A percentile compares a stretch with the other conserved stretches of the same genome.
These are phyloP conservation scores for Doryteuthis pealeii DNA, from an alignment of 1,140 invertebrate genomes.

Conservation along the genomic window DNA sequence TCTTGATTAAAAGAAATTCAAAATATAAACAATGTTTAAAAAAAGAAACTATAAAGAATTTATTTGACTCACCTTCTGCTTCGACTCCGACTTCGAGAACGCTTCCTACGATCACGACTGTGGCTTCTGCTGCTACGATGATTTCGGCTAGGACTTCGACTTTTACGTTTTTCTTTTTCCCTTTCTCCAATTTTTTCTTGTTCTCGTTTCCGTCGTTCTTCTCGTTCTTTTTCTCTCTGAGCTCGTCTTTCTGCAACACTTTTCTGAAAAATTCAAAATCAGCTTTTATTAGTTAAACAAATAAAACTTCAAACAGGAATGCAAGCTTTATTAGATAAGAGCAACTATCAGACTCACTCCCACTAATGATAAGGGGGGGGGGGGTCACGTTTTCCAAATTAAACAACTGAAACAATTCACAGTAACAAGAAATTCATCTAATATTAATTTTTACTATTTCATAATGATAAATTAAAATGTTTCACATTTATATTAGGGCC, in stretches of 20 bases:
- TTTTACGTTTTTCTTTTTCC: conserved; percentile 30
- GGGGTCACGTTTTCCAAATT: too few relatives aligned
- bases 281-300: background rate
- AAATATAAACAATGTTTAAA: too few relatives aligned
- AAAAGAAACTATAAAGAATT: too few relatives aligned
- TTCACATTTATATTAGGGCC: too few relatives aligned
- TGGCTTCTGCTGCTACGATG: conserved; percentile 35
- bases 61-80: conserved; percentile 14
- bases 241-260: conserved; percentile 47
- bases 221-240: conserved; percentile 50
- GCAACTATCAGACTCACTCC: too few relatives aligned
- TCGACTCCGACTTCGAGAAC: conserved; percentile 21
- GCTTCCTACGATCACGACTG: conserved; percentile 26
- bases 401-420: too few relatives aligned
- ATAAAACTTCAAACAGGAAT: too few relatives aligned
- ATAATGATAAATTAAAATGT: too few relatives aligned
- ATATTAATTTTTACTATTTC: too few relatives aligned
- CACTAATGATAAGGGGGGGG: too few relatives aligned
- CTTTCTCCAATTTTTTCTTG: conserved; percentile 41
- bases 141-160: conserved; percentile 26
- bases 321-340: background rate
- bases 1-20: too few relatives aligned
- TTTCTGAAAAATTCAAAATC: conserved; percentile 29
- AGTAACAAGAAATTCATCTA: too few relatives aligned
- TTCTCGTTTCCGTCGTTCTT: conserved; percentile 48